Conservation (phyloP, 2,113 vertebrate genomes). For the Peromyscus californicus region DNA sequence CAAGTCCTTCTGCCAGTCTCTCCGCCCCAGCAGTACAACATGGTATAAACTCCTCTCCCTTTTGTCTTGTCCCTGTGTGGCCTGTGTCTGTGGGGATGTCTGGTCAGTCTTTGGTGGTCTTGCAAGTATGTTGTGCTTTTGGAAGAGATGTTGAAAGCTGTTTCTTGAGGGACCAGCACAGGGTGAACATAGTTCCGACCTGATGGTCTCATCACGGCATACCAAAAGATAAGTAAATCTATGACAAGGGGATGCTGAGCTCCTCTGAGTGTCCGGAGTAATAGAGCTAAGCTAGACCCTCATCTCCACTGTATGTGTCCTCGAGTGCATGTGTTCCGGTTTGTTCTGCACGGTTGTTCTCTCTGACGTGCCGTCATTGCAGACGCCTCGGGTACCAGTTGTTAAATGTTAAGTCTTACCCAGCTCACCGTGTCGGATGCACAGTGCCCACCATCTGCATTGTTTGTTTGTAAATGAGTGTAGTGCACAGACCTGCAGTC, state of each 20-base stretch:
- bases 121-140: conserved; percentile 4
- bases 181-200: background rate
- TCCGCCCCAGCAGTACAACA: conserved; percentile 99
- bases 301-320: background rate
- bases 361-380: conserved; percentile 42
- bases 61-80: conserved; percentile 79
- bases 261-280: background rate
- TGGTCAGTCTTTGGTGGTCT: conserved; percentile 74
- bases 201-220: background rate
- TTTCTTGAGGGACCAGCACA: conserved; percentile 44
- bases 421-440: background rate
- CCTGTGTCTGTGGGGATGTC: conserved; percentile 74
- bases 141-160: conserved; percentile 13
- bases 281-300: background rate
- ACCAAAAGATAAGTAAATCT: background rate
- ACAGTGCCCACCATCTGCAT: conserved; percentile 13
- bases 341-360: background rate
- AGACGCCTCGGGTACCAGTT: conserved; percentile 5
- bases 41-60: conserved; percentile 92
- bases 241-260: background rate
- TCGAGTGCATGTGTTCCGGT: background rate
- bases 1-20: conserved; percentile 99
- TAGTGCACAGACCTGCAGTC: background rate
- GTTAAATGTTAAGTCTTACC: conserved; percentile 44
- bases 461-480: conserved; percentile 7